Conservation (phyloP, 2,113 vertebrate species). For the Vidua chalybeata region DNA sequence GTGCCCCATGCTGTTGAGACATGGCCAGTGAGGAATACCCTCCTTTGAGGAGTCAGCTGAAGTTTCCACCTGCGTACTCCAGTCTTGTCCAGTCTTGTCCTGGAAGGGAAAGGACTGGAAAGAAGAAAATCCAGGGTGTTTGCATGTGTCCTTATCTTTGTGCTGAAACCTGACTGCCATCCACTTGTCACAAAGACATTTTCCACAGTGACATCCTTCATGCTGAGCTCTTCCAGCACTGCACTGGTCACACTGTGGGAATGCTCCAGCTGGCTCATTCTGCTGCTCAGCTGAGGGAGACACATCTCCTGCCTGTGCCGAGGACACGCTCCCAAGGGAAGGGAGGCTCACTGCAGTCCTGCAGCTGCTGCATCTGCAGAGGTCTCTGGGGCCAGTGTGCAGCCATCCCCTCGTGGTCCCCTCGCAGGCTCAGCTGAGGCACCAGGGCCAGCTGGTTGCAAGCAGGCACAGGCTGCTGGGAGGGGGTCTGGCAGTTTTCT, state of each 20-base stretch:
- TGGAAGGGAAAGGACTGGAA: not conserved
- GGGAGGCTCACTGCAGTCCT: not conserved
- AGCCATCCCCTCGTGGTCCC: not conserved
- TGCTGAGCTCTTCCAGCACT: not conserved
- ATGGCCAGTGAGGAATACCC: not conserved
- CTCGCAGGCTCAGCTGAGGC: not conserved
- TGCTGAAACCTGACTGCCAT: not conserved
- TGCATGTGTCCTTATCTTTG: not conserved
- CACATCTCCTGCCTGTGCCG: fast-evolving
- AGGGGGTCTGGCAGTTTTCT: not conserved
- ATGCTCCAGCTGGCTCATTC: not conserved
- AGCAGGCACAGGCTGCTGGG: not conserved
- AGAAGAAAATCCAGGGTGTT: not conserved
- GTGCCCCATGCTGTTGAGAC: not conserved
- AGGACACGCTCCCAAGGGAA: not conserved
- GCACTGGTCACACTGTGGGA: not conserved
- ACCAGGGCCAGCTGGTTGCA: not conserved
- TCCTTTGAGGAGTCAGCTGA: not conserved
- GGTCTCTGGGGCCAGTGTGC: not conserved
- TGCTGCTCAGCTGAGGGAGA: not conserved
- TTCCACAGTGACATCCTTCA: not conserved
- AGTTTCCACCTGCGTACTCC: not conserved
- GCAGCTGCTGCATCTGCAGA: not conserved
- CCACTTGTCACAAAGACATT: not conserved
- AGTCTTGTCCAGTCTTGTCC: not conserved